A percentile compares a stretch with the other conserved stretches of the same genome.
phyloP scores from a whole-genome alignment of 1,140 invertebrate species.

The Nasonia giraulti region DNA sequence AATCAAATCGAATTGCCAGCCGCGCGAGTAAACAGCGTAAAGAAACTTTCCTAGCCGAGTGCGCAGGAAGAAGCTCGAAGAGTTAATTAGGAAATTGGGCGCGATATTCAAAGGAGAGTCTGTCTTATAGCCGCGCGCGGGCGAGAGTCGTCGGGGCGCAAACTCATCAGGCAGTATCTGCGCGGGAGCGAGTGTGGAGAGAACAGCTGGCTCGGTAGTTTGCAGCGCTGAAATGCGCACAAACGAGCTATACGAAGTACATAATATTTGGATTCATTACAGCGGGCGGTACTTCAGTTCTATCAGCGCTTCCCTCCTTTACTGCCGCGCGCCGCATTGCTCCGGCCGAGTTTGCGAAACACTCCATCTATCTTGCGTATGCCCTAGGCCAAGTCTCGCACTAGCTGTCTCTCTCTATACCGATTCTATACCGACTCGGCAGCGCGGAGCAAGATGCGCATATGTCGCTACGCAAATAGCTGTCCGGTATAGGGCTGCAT shows the following conservation, averaged over 20 bases:
- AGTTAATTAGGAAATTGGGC: background rate
- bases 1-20: too few relatives aligned
- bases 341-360: background rate
- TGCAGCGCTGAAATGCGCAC: background rate
- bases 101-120: background rate
- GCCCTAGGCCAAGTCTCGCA: background rate
- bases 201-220: background rate
- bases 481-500: background rate
- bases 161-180: background rate
- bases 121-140: background rate
- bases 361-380: slow-evolving; percentile 10
- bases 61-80: background rate
- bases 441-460: background rate
- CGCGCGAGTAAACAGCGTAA: too few relatives aligned
- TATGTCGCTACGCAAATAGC: background rate
- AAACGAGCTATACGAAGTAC: slow-evolving; percentile 1
- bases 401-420: background rate
- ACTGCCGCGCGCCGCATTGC: background rate
- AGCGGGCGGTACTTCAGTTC: background rate
- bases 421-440: too few relatives aligned
- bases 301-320: slow-evolving; percentile 9
- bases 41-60: too few relatives aligned
- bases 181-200: background rate
- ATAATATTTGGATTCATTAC: slow-evolving; percentile 20
- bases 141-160: background rate